Evolutionary conservation across 2,888 invertebrate genomes (phyloP).

Genomic region (Synergus gifuensis): DNA sequence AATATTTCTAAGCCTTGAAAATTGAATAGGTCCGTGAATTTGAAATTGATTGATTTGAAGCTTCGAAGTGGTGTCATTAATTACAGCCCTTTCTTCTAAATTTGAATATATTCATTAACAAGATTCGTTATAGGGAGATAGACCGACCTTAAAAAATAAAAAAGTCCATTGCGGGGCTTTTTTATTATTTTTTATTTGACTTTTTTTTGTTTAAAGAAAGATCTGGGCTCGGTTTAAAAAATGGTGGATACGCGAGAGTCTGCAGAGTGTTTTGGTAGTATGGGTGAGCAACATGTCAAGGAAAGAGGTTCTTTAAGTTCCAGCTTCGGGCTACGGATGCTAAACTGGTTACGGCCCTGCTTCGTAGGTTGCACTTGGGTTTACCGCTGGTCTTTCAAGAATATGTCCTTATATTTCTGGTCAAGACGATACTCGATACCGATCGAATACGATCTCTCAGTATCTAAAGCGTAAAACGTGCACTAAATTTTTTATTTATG

Average conservation of each 20-base stretch:
- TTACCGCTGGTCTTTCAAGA: slow-evolving; percentile 40
- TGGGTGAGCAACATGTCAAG: slow-evolving; percentile 38
- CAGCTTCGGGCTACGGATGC: slow-evolving; percentile 40
- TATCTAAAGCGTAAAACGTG: slow-evolving; percentile 34
- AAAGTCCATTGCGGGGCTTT: background rate
- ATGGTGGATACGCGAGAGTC: background rate
- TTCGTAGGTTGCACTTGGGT: slow-evolving; percentile 39
- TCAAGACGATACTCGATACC: slow-evolving; percentile 40
- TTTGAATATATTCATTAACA: background rate
- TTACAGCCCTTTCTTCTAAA: too few species aligned
- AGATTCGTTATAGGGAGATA: slow-evolving; percentile 5
- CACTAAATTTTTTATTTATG: slow-evolving; percentile 3
- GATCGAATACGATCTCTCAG: slow-evolving; percentile 34
- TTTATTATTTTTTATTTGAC: background rate
- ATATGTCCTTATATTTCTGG: slow-evolving; percentile 28
- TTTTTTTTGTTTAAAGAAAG: background rate
- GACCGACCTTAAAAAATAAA: background rate
- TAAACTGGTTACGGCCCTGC: slow-evolving; percentile 44
- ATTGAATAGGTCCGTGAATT: too few species aligned
- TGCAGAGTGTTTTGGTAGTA: slow-evolving; percentile 16
- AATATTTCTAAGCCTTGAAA: too few species aligned
- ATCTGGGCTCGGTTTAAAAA: slow-evolving; percentile 26
- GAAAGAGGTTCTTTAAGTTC: slow-evolving; percentile 39
- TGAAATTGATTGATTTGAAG: too few species aligned
- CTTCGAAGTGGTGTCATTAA: too few species aligned